phyloP scores from a whole-genome alignment of 2,888 invertebrate genomes.

The Elysia crispata region DNA sequence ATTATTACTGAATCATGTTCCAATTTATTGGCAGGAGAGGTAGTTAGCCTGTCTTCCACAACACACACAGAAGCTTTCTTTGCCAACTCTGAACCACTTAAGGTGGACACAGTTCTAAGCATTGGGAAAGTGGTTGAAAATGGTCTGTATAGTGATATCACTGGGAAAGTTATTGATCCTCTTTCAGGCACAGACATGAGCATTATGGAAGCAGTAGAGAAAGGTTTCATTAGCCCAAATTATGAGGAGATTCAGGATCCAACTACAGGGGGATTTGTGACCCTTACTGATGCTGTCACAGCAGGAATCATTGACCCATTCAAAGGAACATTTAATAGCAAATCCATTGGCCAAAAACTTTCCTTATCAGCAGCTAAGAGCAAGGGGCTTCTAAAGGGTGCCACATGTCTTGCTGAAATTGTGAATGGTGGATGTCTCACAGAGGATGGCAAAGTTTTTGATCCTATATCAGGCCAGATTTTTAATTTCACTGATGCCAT shows the following conservation, averaged over 20 bases:
- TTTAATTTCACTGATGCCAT: conserved; percentile 91
- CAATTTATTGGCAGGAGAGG: conserved; percentile 64
- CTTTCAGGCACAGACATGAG: conserved; percentile 80
- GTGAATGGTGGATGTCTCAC: conserved; percentile 81
- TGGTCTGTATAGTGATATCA: conserved; percentile 76
- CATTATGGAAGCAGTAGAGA: conserved; percentile 85
- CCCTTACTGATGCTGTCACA: conserved; percentile 94
- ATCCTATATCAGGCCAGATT: conserved; percentile 86
- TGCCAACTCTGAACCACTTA: conserved; percentile 61
- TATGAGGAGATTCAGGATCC: conserved; percentile 89
- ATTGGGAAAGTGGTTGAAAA: conserved; percentile 77
- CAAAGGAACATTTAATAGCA: conserved; percentile 87
- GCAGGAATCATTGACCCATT: conserved; percentile 89
- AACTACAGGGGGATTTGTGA: conserved; percentile 89
- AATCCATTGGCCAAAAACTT: conserved; percentile 85
- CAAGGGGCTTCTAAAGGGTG: conserved; percentile 80
- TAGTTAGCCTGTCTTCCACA: conserved; percentile 68
- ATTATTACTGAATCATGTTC: conserved; percentile 65
- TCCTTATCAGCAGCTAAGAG: conserved; percentile 90
- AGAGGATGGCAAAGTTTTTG: conserved; percentile 81
- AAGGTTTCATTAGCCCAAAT: conserved; percentile 83
- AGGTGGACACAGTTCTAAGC: conserved; percentile 66
- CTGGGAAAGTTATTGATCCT: conserved; percentile 78
- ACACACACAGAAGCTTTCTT: conserved; percentile 71
- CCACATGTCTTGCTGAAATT: conserved; percentile 91